Evolutionary conservation across 1,140 invertebrate genomes (phyloP).

Genomic region (Acromyrmex heyeri): DNA sequence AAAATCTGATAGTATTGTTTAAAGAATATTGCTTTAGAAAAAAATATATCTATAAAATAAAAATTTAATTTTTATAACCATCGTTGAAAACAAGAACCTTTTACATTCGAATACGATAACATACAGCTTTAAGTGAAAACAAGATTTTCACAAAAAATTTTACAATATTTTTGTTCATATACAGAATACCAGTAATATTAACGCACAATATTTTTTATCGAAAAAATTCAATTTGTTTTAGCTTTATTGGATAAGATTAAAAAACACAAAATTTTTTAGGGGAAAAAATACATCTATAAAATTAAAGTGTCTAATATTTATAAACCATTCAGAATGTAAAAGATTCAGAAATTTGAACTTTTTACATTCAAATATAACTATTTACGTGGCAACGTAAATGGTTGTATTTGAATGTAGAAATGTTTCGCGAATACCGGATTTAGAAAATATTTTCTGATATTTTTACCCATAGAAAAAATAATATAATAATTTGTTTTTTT

Average conservation of each 20-base stretch:
- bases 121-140: background rate
- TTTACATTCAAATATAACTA: background rate
- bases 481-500: background rate
- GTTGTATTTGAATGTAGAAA: background rate
- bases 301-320: constrained; percentile 22
- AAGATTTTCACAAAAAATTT: constrained; percentile 27
- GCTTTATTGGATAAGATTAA: constrained; percentile 41
- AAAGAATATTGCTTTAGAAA: constrained; percentile 15
- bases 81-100: constrained; percentile 13
- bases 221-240: constrained; percentile 43
- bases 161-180: constrained; percentile 34
- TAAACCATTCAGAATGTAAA: background rate
- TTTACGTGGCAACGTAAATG: background rate
- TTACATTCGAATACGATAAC: constrained; percentile 23
- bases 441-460: constrained; percentile 34
- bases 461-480: constrained; percentile 29
- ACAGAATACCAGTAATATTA: constrained; percentile 27
- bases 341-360: background rate
- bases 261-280: constrained; percentile 20
- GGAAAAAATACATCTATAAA: constrained; percentile 16
- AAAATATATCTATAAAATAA: constrained; percentile 21
- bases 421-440: background rate
- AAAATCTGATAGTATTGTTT: background rate
- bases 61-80: constrained; percentile 38
- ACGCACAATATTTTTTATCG: constrained; percentile 13